Evolutionary conservation across 23 tunicate genomes (phyloP), one percentile per base, ranked within the genome.

Genomic region (Styela plicata): DNA sequence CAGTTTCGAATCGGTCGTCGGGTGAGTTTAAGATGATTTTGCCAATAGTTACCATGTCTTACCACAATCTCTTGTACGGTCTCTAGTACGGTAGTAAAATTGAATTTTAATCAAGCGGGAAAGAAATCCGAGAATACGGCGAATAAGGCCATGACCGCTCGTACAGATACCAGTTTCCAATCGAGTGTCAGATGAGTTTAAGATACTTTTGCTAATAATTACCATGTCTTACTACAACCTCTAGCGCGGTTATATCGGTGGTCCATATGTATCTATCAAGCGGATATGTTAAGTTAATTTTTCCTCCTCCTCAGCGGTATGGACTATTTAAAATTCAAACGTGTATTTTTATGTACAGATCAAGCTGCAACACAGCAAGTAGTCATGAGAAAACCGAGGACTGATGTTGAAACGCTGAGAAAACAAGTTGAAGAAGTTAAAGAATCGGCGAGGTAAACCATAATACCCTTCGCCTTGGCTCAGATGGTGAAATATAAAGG

Each of bases 361-460:
- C 57, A 13, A 13, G 57, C 57, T 44, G 24, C 71, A 27, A 24
- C 19, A 1, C 71, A 67, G 22, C 23, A 16, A 18, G 71, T 67
- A 22, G 0, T 67, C 18, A 22, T 22, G 22, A 67, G 71, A 1
- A 17, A 22, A 1, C 19, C 19, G 24, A 24, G 19, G 17, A 7
- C 7, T 44, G 31, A 67, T 22, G 31, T 67, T 25, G 71, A 67
- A 67, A 29, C 71, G 23, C 23, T 67, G 22, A 27, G 71, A 67
- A 27, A 29, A 67, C 31, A 67, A 25, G 71, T 22, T 13, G 71
- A 67, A 22, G 71, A 67, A 29, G 31, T 67, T 19, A 17, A 67
- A 29, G 71, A 62, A 62, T 62, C 65, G n/a, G n/a, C 65, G n/a
- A 62, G 65, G 65, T 62, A 23, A 62, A n/a, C n/a, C n/a, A n/a